These are phyloP conservation scores for Ceyx cyanopectus DNA, from an alignment of 2,113 vertebrate genomes.

Conservation along the genomic window DNA sequence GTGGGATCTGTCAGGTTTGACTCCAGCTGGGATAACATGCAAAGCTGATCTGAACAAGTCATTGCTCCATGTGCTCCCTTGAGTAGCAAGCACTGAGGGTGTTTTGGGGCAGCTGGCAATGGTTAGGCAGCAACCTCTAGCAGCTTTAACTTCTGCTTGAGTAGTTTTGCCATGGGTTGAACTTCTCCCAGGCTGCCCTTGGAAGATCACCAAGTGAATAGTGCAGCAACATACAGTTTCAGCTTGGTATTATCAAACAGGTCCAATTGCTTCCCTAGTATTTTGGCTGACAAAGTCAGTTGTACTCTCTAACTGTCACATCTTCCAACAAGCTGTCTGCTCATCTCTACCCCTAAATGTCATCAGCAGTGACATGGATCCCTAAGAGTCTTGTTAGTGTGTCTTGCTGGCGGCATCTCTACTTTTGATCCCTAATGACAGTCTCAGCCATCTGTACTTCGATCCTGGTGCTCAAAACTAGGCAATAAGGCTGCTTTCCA, in stretches of 20 bases:
- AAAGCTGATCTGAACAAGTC: neutral
- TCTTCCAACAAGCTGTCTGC: constrained; percentile 3
- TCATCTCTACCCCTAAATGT: constrained; percentile 12
- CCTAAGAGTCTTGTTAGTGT: constrained; percentile 51
- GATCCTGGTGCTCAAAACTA: neutral
- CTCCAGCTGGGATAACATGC: neutral
- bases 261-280: neutral
- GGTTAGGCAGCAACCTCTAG: neutral
- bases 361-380: constrained; percentile 31
- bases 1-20: neutral
- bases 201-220: neutral
- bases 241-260: neutral
- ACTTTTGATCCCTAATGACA: constrained; percentile 2
- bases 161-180: neutral
- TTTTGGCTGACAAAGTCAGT: neutral
- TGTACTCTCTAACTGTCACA: neutral
- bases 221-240: neutral
- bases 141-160: neutral
- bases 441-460: constrained; percentile 23
- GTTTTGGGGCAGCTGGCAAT: neutral
- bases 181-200: neutral
- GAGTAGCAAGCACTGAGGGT: neutral
- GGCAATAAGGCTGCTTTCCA: neutral
- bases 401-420: neutral
- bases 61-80: neutral